Evolutionary conservation across 2,797 vertebrate species (phyloP).

Genomic region (Lophius americanus): DNA sequence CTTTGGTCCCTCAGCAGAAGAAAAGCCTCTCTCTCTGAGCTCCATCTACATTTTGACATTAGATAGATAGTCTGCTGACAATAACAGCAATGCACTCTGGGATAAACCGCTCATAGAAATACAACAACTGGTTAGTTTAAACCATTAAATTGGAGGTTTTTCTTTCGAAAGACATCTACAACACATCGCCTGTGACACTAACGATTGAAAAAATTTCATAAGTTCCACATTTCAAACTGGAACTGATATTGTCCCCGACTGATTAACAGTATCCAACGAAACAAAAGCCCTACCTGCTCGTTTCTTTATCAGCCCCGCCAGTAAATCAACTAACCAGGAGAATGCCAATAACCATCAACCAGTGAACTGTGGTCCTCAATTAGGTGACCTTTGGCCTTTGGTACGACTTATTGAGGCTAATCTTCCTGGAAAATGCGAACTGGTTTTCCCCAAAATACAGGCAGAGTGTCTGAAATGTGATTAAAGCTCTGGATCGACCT

Average conservation of each 20-base stretch:
- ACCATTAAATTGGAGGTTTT: background rate
- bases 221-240: slow-evolving; percentile 35
- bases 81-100: background rate
- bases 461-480: slow-evolving; percentile 68
- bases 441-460: slow-evolving; percentile 36
- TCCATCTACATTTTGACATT: slow-evolving; percentile 5
- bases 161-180: background rate
- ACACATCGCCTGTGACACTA: slow-evolving; percentile 22
- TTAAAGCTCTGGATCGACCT: slow-evolving; percentile 72
- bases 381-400: slow-evolving; percentile 43
- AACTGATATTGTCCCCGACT: slow-evolving; percentile 18
- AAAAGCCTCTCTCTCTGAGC: slow-evolving; percentile 6
- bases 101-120: background rate
- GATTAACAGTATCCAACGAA: slow-evolving; percentile 26
- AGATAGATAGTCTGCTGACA: slow-evolving; percentile 6
- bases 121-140: background rate
- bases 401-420: slow-evolving; percentile 26
- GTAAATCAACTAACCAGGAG: slow-evolving; percentile 38
- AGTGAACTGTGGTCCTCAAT: slow-evolving; percentile 26
- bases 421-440: slow-evolving; percentile 48
- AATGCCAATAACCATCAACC: slow-evolving; percentile 45
- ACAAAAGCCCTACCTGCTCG: slow-evolving; percentile 11
- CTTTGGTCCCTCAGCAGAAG: slow-evolving; percentile 4
- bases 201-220: slow-evolving; percentile 29
- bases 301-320: slow-evolving; percentile 39